Evolutionary conservation across 2,113 vertebrate genomes (phyloP).

Genomic region (Alosa alosa): DNA sequence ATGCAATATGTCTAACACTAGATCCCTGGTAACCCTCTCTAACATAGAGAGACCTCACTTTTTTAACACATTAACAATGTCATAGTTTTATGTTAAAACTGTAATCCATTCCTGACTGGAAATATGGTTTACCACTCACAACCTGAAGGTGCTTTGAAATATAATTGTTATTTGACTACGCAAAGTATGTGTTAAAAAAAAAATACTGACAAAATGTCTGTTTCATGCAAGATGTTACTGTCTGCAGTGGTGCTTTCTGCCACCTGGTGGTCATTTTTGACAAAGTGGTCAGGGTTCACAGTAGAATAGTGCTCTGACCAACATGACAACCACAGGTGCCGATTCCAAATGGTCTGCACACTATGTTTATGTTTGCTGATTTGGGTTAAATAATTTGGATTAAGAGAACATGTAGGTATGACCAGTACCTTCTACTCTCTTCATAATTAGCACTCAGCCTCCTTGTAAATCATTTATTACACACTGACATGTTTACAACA

Average conservation of each 20-base stretch:
- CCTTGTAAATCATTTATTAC: background rate
- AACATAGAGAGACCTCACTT: background rate
- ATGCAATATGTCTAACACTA: background rate
- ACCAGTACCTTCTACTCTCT: background rate
- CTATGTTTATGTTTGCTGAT: background rate
- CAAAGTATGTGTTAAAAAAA: background rate
- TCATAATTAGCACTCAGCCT: background rate
- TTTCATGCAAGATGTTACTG: slow-evolving; percentile 7
- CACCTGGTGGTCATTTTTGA: background rate
- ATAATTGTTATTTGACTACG: background rate
- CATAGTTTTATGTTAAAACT: background rate
- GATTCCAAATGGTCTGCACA: background rate
- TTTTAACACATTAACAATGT: slow-evolving; percentile 1
- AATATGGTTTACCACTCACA: background rate
- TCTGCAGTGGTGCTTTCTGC: background rate
- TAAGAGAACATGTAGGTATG: background rate
- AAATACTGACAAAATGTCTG: slow-evolving; percentile 1
- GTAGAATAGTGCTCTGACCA: background rate
- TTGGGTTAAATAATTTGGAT: background rate
- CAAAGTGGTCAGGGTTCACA: background rate
- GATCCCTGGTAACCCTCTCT: background rate
- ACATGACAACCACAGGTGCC: background rate
- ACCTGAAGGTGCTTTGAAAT: background rate
- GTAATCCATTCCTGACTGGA: slow-evolving; percentile 9
- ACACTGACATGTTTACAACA: background rate